These are phyloP conservation scores for Penaeus japonicus DNA, from an alignment of 1,140 invertebrate genomes.

Conservation along the genomic window DNA sequence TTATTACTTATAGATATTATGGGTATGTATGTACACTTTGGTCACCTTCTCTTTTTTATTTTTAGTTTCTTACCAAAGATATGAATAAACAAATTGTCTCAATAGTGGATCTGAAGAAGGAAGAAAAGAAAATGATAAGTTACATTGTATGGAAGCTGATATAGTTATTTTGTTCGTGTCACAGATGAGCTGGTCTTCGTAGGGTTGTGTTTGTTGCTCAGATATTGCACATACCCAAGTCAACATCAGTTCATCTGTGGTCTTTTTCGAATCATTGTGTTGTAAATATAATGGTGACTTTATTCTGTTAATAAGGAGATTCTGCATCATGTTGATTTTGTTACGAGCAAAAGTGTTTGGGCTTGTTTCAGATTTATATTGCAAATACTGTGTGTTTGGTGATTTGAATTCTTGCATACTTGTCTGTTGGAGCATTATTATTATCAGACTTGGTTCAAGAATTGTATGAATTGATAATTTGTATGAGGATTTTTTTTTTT, in stretches of 20 bases:
- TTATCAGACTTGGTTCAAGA: too few relatives aligned
- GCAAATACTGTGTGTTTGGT: too few relatives aligned
- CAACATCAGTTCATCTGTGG: too few relatives aligned
- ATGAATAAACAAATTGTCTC: constrained; percentile 18
- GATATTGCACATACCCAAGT: background rate
- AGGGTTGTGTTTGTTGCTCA: background rate
- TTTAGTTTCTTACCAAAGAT: constrained; percentile 38
- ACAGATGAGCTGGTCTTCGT: background rate
- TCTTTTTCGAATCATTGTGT: too few relatives aligned
- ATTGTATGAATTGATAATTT: background rate
- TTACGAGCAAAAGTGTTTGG: too few relatives aligned
- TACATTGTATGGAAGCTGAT: constrained; percentile 31
- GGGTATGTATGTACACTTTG: constrained; percentile 19
- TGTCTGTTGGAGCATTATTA: too few relatives aligned
- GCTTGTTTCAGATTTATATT: too few relatives aligned
- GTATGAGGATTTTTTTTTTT: background rate
- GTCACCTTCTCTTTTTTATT: constrained; percentile 19
- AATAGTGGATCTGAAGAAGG: constrained; percentile 27
- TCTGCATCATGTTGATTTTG: too few relatives aligned
- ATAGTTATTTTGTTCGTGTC: background rate
- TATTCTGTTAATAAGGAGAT: too few relatives aligned
- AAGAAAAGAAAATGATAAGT: constrained; percentile 13
- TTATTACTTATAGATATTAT: constrained; percentile 16
- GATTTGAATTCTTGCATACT: too few relatives aligned
- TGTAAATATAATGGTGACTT: too few relatives aligned